Evolutionary conservation across 2,888 invertebrate genomes (phyloP).

Genomic region (Mythimna loreyi): DNA sequence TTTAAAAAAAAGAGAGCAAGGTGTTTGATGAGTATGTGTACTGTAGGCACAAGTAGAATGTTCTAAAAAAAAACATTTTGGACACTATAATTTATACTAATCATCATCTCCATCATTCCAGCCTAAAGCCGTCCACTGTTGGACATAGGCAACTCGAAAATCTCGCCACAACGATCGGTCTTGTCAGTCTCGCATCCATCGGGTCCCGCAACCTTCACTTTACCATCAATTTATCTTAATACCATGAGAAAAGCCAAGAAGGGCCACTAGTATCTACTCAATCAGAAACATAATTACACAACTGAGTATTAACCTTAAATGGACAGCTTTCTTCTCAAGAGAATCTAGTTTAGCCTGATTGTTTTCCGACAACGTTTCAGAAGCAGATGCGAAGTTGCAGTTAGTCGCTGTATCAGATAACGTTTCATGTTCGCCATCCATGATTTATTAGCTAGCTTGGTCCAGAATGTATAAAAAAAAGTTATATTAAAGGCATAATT

Average conservation of each 20-base stretch:
- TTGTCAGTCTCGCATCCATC: too few relatives aligned
- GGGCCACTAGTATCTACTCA: background rate
- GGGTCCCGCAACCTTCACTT: too few relatives aligned
- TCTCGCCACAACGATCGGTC: too few relatives aligned
- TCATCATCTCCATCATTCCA: too few relatives aligned
- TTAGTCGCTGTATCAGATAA: constrained; percentile 84
- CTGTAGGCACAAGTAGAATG: too few relatives aligned
- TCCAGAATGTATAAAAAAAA: constrained; percentile 57
- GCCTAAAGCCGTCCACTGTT: too few relatives aligned
- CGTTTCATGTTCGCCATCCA: constrained; percentile 85
- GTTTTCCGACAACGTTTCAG: constrained; percentile 82
- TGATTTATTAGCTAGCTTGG: constrained; percentile 66
- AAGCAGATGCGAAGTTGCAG: constrained; percentile 80
- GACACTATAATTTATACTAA: background rate
- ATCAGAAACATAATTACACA: background rate
- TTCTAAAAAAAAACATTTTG: too few relatives aligned
- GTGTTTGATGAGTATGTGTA: too few relatives aligned
- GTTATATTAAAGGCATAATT: constrained; percentile 73
- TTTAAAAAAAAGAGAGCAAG: too few relatives aligned
- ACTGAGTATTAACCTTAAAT: constrained; percentile 77
- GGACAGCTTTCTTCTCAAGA: constrained; percentile 87
- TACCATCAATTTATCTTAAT: background rate
- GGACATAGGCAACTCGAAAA: too few relatives aligned
- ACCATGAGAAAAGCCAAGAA: background rate
- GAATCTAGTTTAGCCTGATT: constrained; percentile 85